A percentile compares a stretch with the other conserved stretches of the same genome.
Evolutionary conservation across 64 coral and sea anemone genomes (phyloP).

Genomic region (Anthopleura sola): DNA sequence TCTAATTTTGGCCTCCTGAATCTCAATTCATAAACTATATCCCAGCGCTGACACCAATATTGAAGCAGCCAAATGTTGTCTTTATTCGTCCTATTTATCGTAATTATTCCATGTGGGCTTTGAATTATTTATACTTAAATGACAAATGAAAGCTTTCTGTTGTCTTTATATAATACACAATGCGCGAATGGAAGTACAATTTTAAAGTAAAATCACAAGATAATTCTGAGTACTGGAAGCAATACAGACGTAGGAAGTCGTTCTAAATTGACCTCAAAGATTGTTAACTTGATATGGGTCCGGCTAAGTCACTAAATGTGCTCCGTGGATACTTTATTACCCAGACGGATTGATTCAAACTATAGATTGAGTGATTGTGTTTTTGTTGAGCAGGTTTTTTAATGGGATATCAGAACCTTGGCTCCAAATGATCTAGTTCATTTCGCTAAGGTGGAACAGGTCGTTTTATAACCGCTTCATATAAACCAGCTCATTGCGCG

Average conservation of each 20-base stretch:
- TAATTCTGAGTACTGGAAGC: conserved; percentile 8
- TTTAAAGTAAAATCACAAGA: neutral
- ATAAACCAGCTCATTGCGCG: neutral
- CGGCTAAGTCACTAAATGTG: neutral
- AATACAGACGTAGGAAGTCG: neutral
- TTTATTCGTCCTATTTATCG: neutral
- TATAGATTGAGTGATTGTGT: neutral
- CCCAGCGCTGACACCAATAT: neutral
- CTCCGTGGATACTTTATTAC: neutral
- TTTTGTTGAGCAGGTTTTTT: neutral
- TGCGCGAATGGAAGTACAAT: neutral
- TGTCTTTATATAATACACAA: conserved; percentile 11
- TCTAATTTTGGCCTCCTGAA: neutral
- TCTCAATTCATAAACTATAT: neutral
- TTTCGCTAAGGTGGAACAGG: neutral
- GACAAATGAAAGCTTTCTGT: conserved; percentile 6
- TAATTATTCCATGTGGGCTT: conserved; percentile 13
- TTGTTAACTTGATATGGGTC: neutral
- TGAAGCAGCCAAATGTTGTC: neutral
- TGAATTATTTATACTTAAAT: neutral
- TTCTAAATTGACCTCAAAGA: conserved; percentile 6
- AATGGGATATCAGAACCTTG: neutral
- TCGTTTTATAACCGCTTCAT: neutral
- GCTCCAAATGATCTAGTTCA: neutral
- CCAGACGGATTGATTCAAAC: neutral